Evolutionary conservation across 2,113 vertebrate species (phyloP).

Genomic region (Setophaga kirtlandii): DNA sequence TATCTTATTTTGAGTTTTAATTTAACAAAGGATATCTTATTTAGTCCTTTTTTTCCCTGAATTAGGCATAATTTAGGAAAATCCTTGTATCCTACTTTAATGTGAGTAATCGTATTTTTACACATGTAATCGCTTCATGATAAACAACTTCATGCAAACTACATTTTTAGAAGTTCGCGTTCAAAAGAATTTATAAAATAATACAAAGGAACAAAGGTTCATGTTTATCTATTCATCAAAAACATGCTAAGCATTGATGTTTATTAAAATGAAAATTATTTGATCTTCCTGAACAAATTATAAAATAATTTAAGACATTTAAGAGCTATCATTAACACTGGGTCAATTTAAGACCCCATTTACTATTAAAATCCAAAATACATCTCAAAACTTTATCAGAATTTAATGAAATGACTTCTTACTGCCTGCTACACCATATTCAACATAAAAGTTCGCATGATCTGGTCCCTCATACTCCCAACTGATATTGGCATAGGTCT

Average conservation of each 20-base stretch:
- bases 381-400: slow-evolving; percentile 43
- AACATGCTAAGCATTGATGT: neutral
- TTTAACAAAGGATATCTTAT: neutral
- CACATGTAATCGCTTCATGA: neutral
- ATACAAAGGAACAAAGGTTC: slow-evolving; percentile 60
- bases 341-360: neutral
- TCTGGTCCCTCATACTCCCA: slow-evolving; percentile 94
- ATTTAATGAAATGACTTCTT: slow-evolving; percentile 80
- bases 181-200: neutral
- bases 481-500: slow-evolving; percentile 89
- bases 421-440: slow-evolving; percentile 92
- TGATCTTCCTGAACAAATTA: neutral
- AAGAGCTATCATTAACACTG: slow-evolving; percentile 26
- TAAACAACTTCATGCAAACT: neutral
- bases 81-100: neutral
- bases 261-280: slow-evolving; percentile 9
- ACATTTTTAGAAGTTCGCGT: neutral
- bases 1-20: neutral
- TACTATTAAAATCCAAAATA: slow-evolving; percentile 29
- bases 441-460: slow-evolving; percentile 88
- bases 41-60: neutral
- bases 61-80: neutral
- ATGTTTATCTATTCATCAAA: neutral
- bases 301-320: slow-evolving; percentile 1
- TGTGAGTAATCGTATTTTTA: neutral